Conservation (phyloP, 2,797 vertebrate species). For the Poeciliopsis paucimaculata region DNA sequence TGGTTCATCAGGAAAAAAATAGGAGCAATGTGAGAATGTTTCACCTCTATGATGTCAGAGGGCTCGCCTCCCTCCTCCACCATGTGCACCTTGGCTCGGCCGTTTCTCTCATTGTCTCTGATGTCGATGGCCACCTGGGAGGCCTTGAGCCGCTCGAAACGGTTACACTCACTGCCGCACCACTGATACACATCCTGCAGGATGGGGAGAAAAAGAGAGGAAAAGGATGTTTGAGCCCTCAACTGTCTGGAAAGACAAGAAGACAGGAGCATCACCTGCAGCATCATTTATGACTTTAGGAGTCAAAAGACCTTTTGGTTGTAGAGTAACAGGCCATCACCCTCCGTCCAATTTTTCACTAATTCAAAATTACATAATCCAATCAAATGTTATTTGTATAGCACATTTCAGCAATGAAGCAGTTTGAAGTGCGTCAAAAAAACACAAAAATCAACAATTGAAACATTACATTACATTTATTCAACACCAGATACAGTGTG, state of each 20-base stretch:
- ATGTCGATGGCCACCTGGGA: constrained; percentile 84
- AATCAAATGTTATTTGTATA: too few relatives aligned
- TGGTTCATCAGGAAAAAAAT: neutral
- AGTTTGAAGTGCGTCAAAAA: too few relatives aligned
- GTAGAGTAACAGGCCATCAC: too few relatives aligned
- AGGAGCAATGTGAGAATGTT: constrained; percentile 14
- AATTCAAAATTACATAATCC: neutral
- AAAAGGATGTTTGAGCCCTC: neutral
- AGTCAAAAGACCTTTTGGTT: neutral
- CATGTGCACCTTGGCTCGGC: constrained; percentile 83
- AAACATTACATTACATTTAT: neutral
- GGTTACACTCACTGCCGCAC: constrained; percentile 87
- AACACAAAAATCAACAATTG: too few relatives aligned
- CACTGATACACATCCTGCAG: constrained; percentile 85
- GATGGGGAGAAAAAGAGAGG: neutral
- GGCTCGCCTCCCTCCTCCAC: constrained; percentile 86
- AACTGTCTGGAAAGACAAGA: neutral
- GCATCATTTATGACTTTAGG: neutral
- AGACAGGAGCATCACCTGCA: neutral
- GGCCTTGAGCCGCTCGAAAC: constrained; percentile 87
- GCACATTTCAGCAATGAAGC: too few relatives aligned
- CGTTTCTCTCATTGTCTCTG: constrained; percentile 86
- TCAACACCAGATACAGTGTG: neutral
- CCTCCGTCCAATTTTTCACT: neutral
- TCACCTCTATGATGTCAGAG: constrained; percentile 81